phyloP scores from a whole-genome alignment of 2,113 vertebrate species.

The Brachyhypopomus occidentalis region DNA sequence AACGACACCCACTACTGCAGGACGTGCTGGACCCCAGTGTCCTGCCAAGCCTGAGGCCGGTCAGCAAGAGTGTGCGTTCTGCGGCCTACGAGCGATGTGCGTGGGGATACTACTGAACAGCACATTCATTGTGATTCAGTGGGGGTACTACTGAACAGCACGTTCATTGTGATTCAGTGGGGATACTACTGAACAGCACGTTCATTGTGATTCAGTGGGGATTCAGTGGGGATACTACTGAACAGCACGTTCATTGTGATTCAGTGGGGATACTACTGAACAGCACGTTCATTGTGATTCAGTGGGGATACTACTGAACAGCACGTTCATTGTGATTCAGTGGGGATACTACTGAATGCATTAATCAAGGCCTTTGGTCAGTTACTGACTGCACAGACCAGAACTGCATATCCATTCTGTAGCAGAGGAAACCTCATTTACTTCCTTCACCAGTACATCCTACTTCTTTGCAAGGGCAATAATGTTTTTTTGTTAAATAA shows the following conservation, averaged over 20 bases:
- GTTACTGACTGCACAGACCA: background rate
- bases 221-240: background rate
- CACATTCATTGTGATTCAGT: too few species aligned
- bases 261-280: too few species aligned
- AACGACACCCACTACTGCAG: too few species aligned
- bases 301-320: too few species aligned
- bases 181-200: background rate
- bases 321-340: too few species aligned
- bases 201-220: background rate
- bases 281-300: too few species aligned
- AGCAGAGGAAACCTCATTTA: background rate
- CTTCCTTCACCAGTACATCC: background rate
- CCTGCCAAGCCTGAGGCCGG: too few species aligned
- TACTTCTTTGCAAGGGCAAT: background rate
- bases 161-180: background rate
- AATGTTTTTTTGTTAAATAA: background rate
- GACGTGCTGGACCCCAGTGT: too few species aligned
- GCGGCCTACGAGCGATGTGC: too few species aligned
- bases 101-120: too few species aligned
- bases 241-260: background rate
- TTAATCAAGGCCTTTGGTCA: background rate
- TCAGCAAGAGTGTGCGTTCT: too few species aligned
- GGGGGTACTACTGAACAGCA: background rate
- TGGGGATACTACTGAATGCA: background rate
- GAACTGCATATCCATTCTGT: background rate